Base-by-base conservation (phyloP, 2,888 invertebrate species). In the Dolichomitus sp. region DNA sequence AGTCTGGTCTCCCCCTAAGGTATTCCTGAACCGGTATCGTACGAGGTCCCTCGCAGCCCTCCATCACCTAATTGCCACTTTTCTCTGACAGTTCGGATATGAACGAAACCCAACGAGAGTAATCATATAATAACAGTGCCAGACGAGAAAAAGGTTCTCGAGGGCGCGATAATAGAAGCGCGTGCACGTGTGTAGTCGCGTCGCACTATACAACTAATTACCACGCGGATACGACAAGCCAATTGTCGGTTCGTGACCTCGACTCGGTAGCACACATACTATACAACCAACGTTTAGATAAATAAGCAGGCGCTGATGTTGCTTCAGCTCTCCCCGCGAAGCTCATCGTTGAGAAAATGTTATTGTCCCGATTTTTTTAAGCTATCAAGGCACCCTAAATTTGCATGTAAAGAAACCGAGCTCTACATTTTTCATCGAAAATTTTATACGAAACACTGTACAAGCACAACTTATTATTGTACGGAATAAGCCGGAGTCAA, bases 211-310 rank as follows among this genome's bases (percentile, higher is more conserved):
- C 45, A 33, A 33, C 57, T 72, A 72, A 72, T 72, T 72, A 14
- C 40, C 27, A n/a, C 48, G 48, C 45, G 59, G 59, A 59, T 72
- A 45, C 33, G 12, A 40, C 48, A 14, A 27, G 33, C 45, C 72
- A 72, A 72, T 72, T 72, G 72, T 33, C 59, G 19, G 72, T 72
- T 48, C 48, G 48, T 61, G 72, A 61, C 72, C 59, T 72, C 45
- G 42, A 63, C 63, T 63, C 42, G 40, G 42, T 42, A 11, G 42
- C 42, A 54, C 14, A 11, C 27, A 54, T 27, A 59, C 70, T 40
- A 70, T 57, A 70, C 72, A 33, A 33, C 59, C 72, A 19, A 48
- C 72, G 59, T 48, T 61, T 48, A 14, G 30, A 61, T 48, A 48
- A 72, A 61, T 72, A 37, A 69, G 59, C 9, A 40, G 40, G 12